phyloP scores from a whole-genome alignment of 2,888 invertebrate species.

The Mystacides longicornis region DNA sequence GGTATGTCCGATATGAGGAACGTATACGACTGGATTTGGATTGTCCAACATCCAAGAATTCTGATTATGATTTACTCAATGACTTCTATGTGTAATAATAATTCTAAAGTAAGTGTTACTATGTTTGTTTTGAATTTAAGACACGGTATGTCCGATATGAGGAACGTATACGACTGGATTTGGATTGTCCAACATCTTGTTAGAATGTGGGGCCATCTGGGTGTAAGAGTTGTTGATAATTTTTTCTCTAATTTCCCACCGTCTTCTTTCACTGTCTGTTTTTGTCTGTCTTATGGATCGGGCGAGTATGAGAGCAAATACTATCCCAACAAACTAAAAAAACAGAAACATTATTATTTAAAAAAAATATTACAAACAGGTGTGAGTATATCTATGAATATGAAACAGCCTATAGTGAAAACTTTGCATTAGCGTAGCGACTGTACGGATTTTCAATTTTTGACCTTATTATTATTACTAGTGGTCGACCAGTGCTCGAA shows the following conservation, averaged over 20 bases:
- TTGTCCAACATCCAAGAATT: slow-evolving; percentile 5
- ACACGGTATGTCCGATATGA: slow-evolving; percentile 8
- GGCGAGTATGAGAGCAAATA: slow-evolving; percentile 84
- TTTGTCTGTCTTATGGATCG: slow-evolving; percentile 75
- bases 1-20: slow-evolving; percentile 16
- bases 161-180: slow-evolving; percentile 22
- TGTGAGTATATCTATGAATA: too few relatives aligned
- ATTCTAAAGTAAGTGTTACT: too few relatives aligned
- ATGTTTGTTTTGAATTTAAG: too few relatives aligned
- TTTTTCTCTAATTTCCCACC: slow-evolving; percentile 59
- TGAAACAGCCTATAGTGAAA: too few relatives aligned
- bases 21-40: slow-evolving; percentile 19
- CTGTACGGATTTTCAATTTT: too few relatives aligned
- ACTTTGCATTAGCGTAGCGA: too few relatives aligned
- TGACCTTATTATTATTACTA: too few relatives aligned
- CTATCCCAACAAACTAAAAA: slow-evolving; percentile 72
- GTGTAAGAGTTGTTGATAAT: slow-evolving; percentile 49
- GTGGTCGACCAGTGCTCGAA: too few relatives aligned
- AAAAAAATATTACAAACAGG: too few relatives aligned
- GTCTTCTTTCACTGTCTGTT: slow-evolving; percentile 60
- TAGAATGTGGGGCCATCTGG: slow-evolving; percentile 20
- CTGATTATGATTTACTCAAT: too few relatives aligned
- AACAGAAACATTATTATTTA: slow-evolving; percentile 4
- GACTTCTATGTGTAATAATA: too few relatives aligned
- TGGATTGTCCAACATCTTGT: slow-evolving; percentile 10